phyloP scores from a whole-genome alignment of 2,888 invertebrate genomes.

The Uloborus plumipes region DNA sequence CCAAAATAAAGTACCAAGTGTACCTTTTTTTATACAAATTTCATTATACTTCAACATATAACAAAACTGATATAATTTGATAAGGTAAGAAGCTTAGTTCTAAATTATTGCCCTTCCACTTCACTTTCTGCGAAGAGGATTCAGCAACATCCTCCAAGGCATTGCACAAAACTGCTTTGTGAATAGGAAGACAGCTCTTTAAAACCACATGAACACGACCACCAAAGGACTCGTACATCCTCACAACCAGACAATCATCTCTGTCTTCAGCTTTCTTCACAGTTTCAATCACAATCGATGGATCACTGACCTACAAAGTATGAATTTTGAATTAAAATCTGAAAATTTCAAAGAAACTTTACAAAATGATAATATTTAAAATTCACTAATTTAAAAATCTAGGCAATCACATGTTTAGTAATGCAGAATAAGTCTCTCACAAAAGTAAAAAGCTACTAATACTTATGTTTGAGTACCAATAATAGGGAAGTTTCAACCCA shows the following conservation, averaged over 20 bases:
- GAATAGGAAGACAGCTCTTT: slow-evolving; percentile 63
- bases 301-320: slow-evolving; percentile 69
- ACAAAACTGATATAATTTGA: slow-evolving; percentile 62
- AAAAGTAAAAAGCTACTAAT: no score
- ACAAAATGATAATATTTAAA: neutral
- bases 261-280: slow-evolving; percentile 71
- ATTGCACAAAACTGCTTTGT: slow-evolving; percentile 64
- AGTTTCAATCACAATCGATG: slow-evolving; percentile 71
- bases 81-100: slow-evolving; percentile 58
- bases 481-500: no score
- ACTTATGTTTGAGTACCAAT: no score
- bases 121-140: slow-evolving; percentile 45
- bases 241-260: slow-evolving; percentile 69
- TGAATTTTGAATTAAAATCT: neutral
- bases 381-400: neutral
- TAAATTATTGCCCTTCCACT: slow-evolving; percentile 60
- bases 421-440: no score
- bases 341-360: neutral
- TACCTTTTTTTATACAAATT: slow-evolving; percentile 6
- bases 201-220: slow-evolving; percentile 67
- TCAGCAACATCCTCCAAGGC: slow-evolving; percentile 66
- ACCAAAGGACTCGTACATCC: slow-evolving; percentile 72
- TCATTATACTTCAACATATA: slow-evolving; percentile 58
- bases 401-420: no score
- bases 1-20: slow-evolving; percentile 40